These are phyloP conservation scores for Drosophila lacertosa DNA, from an alignment of 1,140 invertebrate genomes.

Conservation along the genomic window DNA sequence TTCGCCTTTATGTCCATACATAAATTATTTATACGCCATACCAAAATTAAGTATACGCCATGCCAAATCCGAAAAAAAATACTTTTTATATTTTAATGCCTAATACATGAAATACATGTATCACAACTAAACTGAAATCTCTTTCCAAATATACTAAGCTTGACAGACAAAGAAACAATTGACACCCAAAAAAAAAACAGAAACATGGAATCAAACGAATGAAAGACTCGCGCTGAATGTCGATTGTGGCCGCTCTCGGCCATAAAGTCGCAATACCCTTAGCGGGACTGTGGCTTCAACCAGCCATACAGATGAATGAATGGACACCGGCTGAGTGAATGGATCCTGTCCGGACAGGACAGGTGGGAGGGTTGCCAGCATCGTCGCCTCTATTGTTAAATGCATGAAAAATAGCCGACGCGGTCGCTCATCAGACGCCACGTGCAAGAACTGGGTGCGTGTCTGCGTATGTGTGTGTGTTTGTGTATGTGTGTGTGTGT, in stretches of 20 bases:
- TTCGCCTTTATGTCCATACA: too few species aligned
- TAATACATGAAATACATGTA: too few species aligned
- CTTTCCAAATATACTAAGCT: too few species aligned
- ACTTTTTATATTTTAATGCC: too few species aligned
- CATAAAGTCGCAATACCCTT: slow-evolving; percentile 7
- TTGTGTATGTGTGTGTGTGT: neutral
- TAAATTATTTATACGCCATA: too few species aligned
- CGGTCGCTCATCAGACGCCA: slow-evolving; percentile 42
- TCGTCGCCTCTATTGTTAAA: slow-evolving; percentile 68
- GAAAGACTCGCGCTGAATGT: neutral
- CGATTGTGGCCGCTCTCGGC: neutral
- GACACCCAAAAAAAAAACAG: neutral
- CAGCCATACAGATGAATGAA: slow-evolving; percentile 20
- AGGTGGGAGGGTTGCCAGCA: slow-evolving; percentile 22
- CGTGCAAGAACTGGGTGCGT: slow-evolving; percentile 9
- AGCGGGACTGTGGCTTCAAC: slow-evolving; percentile 18
- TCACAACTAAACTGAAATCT: too few species aligned
- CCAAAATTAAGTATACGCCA: too few species aligned
- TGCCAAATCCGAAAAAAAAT: too few species aligned
- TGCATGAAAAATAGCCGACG: slow-evolving; percentile 77
- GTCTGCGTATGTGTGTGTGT: neutral
- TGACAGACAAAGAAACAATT: too few species aligned
- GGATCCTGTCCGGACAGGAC: too few species aligned
- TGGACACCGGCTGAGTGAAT: too few species aligned
- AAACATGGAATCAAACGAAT: neutral